Base-by-base conservation (phyloP, 2,113 vertebrate genomes). In the Bubo scandiacus region DNA sequence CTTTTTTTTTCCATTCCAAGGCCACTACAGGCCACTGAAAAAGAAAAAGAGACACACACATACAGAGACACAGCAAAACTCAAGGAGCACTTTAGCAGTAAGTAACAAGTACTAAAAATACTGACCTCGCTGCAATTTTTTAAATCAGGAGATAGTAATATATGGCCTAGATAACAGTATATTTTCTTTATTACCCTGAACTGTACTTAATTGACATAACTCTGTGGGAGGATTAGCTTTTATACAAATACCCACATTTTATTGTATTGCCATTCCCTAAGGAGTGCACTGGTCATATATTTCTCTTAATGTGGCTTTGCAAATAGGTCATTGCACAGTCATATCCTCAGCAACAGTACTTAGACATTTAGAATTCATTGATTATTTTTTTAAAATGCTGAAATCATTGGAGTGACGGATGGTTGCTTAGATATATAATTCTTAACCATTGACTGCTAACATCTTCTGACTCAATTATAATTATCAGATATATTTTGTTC, bases 161-260 rank as follows among this genome's bases (percentile, higher is more conserved):
- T 74, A 86, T 22, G 43, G 77, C 51, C 66, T 54, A 93, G 65
- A 94, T 86, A 91, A 67, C 81, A 81, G 57, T 91, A 8, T 51
- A 92, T 94, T 96, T 96, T 96, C 90, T 95, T 96, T 88, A 95
- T 86, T 97, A 96, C 78, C 81, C 63, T 68, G 65, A 96, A 84
- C 68, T 91, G n/a, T 70, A 90, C 73, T 94, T 89, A 96, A 96
- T 52, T 88, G 79, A 78, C 26, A 75, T 58, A 87, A 55, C 42
- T 96, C 57, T 9, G 5, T 71, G 65, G 79, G 42, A 91, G 49
- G 73, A 92, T 94, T 81, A 96, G 74, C 51, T 96, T 95, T 97
- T 84, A 79, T 59, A 93, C 90, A 94, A 96, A 93, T 34, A 90
- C 7, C 36, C 55, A 62, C 54, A 29, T 77, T 79, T 77, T 88